Base-by-base conservation (phyloP, 2,888 invertebrate genomes). In the Rhyacophila evoluta region DNA sequence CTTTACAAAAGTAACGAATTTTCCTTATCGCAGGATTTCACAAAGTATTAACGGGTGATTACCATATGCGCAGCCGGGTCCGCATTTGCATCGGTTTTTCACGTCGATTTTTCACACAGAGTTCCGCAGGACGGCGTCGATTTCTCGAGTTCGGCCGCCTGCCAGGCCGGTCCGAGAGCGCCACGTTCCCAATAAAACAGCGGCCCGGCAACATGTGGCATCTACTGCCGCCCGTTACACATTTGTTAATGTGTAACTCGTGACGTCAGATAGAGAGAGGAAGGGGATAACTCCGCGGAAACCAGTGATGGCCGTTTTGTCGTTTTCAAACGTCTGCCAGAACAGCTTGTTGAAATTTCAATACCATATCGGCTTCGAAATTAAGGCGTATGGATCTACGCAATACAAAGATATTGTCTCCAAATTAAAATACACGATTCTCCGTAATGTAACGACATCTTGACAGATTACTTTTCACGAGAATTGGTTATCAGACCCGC, bases 181-280 rank as follows among this genome's bases (percentile, higher is more conserved):
- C 25, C 55, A 55, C 55, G 55, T 55, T 55, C 19, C 55, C 55
- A 55, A 55, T 55, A 55, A 55, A 55, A 55, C 55, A 55, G 55
- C 55, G 55, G 55, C 15, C 19, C 25, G 55, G 55, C 55, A 55
- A 55, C 55, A 55, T 55, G 55, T 55, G 55, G 55, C 55, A 15
- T 15, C 55, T 55, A 55, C 19, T 55, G 55, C 55, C 29, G 2
- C 29, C 29, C 55, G 55, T 55, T 55, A 55, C 55, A 55, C 55
- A 55, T 55, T 55, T 55, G 55, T 55, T 55, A 55, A 55, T 55
- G 55, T 55, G 55, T 15, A 55, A 55, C 8, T 55, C 55, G 55
- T 55, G 55, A 55, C 55, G 55, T 55, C 55, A 55, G 55, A 55
- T 33, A 33, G 6, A 33, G 29, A 6, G 29, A 15, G 55, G 8